Base-by-base conservation (phyloP, 1,140 invertebrate genomes). In the Colletes latitarsis region DNA sequence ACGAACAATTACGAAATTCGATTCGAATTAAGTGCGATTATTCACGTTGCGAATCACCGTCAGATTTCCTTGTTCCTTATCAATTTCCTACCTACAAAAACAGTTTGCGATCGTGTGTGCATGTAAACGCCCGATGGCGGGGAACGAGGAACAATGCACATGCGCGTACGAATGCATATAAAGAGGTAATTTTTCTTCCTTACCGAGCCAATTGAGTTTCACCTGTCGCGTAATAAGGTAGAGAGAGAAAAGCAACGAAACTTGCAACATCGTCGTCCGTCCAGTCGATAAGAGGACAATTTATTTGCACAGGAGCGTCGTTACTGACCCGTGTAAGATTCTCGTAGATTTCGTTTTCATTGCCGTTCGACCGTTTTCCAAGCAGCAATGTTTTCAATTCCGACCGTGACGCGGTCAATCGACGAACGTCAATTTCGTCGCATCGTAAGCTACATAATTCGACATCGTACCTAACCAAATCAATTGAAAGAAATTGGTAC, bases 341-440 rank as follows among this genome's bases (percentile, higher is more conserved):
- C 58, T 21, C 6, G n/a, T 83, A 67, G 5, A 58, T 60, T 67
- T 67, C 39, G 30, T 10, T 79, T 14, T 71, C 14, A 5, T 41
- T 55, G 4, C 1, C 21, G 1, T 72, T 58, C 41, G 17, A 52
- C 1, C 71, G 69, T 46, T 60, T 81, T 14, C 85, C 88, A 12
- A 90, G 41, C 52, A 92, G 62, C 43, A 92, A 82, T 53, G 68
- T 81, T 39, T 88, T 84, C 8, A 90, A 68, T 8, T 91, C 69
- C 9, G 87, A 70, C 41, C 80, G 84, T 9, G 53, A 75, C 46
- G 10, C 14, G 30, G 52, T 69, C n/a, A 91, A 83, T 17, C 49
- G n/a, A 46, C 63, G n/a, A 41, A 21, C 64, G 4, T 78, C 14
- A 8, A 60, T 70, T 46, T 77, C 8, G 64, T 77, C 10, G 12